These are phyloP conservation scores for Apotomis capreana DNA, from an alignment of 2,888 invertebrate species.

Conservation along the genomic window DNA sequence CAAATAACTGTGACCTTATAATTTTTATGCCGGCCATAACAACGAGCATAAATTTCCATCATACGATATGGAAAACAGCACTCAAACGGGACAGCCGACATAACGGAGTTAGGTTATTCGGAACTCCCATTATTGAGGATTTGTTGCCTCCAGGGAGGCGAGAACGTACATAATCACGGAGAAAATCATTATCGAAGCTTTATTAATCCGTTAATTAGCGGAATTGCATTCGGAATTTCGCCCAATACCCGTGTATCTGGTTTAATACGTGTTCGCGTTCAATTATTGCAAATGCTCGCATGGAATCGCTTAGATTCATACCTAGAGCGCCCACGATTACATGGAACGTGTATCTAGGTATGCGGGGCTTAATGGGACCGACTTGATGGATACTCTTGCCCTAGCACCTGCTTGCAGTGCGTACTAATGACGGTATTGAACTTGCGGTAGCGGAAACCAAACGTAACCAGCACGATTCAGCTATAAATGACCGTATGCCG, in stretches of 20 bases:
- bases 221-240: slow-evolving; percentile 56
- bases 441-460: slow-evolving; percentile 67
- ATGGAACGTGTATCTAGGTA: slow-evolving; percentile 47
- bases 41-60: slow-evolving; percentile 37
- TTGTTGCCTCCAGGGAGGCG: slow-evolving; percentile 26
- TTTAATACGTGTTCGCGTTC: slow-evolving; percentile 56
- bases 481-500: slow-evolving; percentile 46
- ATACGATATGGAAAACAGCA: slow-evolving; percentile 37
- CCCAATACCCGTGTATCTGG: slow-evolving; percentile 45
- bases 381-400: slow-evolving; percentile 47
- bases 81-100: slow-evolving; percentile 32
- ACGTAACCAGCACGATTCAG: slow-evolving; percentile 62
- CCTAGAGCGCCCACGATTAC: slow-evolving; percentile 17
- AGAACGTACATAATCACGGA: slow-evolving; percentile 18
- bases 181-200: slow-evolving; percentile 37
- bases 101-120: slow-evolving; percentile 32
- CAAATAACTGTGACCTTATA: slow-evolving; percentile 41
- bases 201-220: slow-evolving; percentile 56
- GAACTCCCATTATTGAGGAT: slow-evolving; percentile 25
- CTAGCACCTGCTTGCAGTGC: slow-evolving; percentile 49
- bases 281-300: slow-evolving; percentile 54
- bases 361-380: slow-evolving; percentile 53
- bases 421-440: slow-evolving; percentile 64
- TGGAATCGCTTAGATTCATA: slow-evolving; percentile 21
- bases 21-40: slow-evolving; percentile 40